A percentile compares a stretch with the other conserved stretches of the same genome.
Conservation (phyloP, 2,113 vertebrate genomes). For the Cacatua alba region DNA sequence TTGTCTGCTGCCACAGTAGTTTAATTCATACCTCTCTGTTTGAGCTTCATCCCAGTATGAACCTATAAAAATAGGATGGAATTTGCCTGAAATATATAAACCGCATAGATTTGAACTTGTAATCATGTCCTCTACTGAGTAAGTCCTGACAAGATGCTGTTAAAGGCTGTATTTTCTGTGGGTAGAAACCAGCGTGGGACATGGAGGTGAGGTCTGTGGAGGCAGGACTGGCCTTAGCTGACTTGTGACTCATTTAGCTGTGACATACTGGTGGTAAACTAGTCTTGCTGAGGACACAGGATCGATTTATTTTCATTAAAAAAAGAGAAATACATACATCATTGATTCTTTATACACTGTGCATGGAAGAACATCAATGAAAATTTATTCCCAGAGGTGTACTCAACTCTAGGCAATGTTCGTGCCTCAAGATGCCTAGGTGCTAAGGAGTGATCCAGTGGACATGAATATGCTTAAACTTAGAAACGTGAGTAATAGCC, state of each 20-base stretch:
- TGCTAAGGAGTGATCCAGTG: background rate
- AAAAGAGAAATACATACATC: constrained; percentile 16
- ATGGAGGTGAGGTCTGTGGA: background rate
- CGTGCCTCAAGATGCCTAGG: background rate
- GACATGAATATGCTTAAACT: constrained; percentile 30
- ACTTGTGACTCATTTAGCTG: constrained; percentile 1
- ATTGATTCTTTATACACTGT: constrained; percentile 27
- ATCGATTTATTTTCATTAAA: constrained; percentile 37
- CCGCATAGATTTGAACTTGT: background rate
- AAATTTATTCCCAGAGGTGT: constrained; percentile 30
- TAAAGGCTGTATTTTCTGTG: background rate
- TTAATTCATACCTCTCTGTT: background rate
- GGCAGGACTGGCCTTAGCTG: background rate
- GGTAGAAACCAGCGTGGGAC: background rate
- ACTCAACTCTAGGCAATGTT: background rate
- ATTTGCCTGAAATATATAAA: background rate
- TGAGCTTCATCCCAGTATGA: background rate
- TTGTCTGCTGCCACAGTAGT: background rate
- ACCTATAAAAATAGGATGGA: background rate
- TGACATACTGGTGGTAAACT: constrained; percentile 18
- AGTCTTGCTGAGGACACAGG: background rate
- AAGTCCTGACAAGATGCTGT: background rate
- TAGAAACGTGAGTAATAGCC: constrained; percentile 8
- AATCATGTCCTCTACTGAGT: background rate
- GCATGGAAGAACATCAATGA: background rate